Base-by-base conservation (phyloP, 2,888 invertebrate genomes). In the Eupithecia inturbata region DNA sequence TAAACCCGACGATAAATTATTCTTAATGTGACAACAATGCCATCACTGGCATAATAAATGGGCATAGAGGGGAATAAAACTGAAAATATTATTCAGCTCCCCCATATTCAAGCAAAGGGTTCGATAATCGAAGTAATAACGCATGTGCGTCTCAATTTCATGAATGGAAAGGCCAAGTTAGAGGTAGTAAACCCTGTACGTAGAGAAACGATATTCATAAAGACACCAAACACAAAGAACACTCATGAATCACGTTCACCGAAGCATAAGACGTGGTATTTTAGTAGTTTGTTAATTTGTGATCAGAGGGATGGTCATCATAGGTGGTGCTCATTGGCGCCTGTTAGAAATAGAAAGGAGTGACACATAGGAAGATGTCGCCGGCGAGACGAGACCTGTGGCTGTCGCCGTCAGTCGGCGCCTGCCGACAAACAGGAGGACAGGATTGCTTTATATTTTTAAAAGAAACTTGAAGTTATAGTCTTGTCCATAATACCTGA, bases 291-390 rank as follows among this genome's bases (percentile, higher is more conserved):
- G 14, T 77, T 78, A 75, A 74, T 77, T 79, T 74, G 76, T 72
- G 72, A 79, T 80, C 81, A 78, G 76, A 77, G 83, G 81, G 81
- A 84, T 85, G 83, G 80, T 80, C 77, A 82, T 85, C 85, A 83
- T 82, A 83, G 87, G 83, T 83, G 80, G 82, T 82, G 84, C 83
- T 85, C 85, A 85, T 81, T 81, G 90, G 91, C 91, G 90, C 89
- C 91, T 84, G 79, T 84, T 89, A 80, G 85, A 91, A 91, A 92
- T 92, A 93, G 92, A 92, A 91, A 89, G 88, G 81, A 80, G 87
- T 92, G 91, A 92, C 92, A 91, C 91, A 92, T 86, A 80, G 78
- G 82, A 83, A 81, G 83, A 84, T 77, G 83, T 84, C 81, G 81
- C 80, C 79, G 88, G 84, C 84, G 87, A 82, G 87, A 87, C 83